A percentile compares a stretch with the other conserved stretches of the same genome.
Evolutionary conservation across 2,888 invertebrate genomes (phyloP).

Genomic region (Dicranocentrus wangi): DNA sequence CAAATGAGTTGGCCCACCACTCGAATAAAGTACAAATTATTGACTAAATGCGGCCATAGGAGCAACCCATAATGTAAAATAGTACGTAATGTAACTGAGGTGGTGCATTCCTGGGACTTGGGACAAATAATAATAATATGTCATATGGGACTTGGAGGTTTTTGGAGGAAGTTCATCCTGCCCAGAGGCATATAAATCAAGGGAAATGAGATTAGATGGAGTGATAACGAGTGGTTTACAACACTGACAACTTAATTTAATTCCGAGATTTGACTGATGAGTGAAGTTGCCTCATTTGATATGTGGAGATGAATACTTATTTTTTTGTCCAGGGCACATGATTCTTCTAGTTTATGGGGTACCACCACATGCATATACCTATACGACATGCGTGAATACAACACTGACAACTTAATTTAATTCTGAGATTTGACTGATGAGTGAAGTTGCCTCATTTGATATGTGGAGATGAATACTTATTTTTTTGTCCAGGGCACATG

Average conservation of each 20-base stretch:
- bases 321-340: no score
- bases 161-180: constrained; percentile 30
- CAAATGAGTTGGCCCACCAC: constrained; percentile 20
- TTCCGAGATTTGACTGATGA: constrained; percentile 45
- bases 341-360: not conserved
- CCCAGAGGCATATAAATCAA: constrained; percentile 37
- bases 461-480: not conserved
- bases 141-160: not conserved
- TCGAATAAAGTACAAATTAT: constrained; percentile 21
- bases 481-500: no score
- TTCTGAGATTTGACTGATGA: constrained; percentile 45
- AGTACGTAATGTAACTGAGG: not conserved
- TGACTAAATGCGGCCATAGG: not conserved
- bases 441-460: constrained; percentile 36
- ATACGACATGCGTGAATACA: no score
- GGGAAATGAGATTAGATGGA: constrained; percentile 38
- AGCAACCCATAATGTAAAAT: not conserved
- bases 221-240: constrained; percentile 15
- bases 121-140: constrained; percentile 18
- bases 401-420: constrained; percentile 57
- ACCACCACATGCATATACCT: no score
- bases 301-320: not conserved
- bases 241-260: constrained; percentile 57
- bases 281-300: constrained; percentile 36
- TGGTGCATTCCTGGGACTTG: no score